Base-by-base conservation (phyloP, 2,888 invertebrate species). In the Prosapia bicincta region DNA sequence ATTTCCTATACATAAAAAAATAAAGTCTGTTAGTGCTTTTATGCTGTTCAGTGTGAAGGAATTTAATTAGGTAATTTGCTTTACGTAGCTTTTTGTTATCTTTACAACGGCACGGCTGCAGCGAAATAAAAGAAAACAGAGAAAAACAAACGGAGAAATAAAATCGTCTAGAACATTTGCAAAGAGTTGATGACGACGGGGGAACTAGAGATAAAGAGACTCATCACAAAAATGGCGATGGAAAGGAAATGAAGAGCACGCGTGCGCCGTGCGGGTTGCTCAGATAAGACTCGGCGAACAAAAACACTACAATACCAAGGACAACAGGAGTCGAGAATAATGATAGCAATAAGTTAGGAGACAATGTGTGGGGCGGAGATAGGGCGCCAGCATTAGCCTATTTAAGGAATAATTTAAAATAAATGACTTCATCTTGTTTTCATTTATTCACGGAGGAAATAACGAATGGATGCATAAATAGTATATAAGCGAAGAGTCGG, bases 371-470 rank as follows among this genome's bases (percentile, higher is more conserved):
- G 66, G 75, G 66, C 69, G 72, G 72, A 79, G 79, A 79, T 79
- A 79, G 75, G 65, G 72, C 65, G 54, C 54, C 13, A 20, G 66
- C 72, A 72, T 72, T 72, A 72, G 72, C 72, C 72, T 72, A 25
- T 66, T 71, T 72, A 72, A 26, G 30, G 66, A 72, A 78, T 79
- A 76, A 79, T 79, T 79, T 78, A 76, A 79, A 79, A 79, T 78
- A 79, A 79, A 79, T 77, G 79, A 79, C 79, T 78, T 77, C 77
- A 78, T 77, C 78, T 78, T 79, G 79, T 79, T 78, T 77, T 79
- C 79, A 77, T 79, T 79, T 66, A 68, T 38, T 32, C 38, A 43
- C 15, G 38, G 25, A 74, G 73, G 73, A 73, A 73, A 73, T 73
- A 67, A 73, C 26, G 68, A 74, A 69, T 74, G 73, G 43, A 74